Conservation (phyloP, 2,113 vertebrate species). For the Marmota monax region DNA sequence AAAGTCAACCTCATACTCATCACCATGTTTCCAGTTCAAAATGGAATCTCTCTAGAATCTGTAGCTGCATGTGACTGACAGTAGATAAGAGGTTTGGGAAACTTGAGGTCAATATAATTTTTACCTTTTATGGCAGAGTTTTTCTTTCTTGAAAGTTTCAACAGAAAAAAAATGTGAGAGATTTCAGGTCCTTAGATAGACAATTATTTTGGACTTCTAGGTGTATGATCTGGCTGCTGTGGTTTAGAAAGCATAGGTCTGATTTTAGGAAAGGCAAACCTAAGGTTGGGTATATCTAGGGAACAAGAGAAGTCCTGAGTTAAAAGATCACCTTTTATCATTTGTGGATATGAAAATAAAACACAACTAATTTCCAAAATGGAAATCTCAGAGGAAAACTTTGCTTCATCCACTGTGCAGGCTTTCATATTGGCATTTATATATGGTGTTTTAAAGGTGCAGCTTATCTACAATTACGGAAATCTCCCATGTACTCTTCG, state of each 20-base stretch:
- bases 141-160: background rate
- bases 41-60: background rate
- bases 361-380: background rate
- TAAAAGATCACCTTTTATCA: slow-evolving; percentile 28
- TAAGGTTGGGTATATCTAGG: background rate
- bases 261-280: background rate
- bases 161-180: background rate
- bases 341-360: background rate
- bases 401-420: background rate
- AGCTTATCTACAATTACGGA: background rate
- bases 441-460: background rate
- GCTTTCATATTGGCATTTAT: background rate
- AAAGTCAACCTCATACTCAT: background rate
- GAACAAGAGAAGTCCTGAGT: background rate
- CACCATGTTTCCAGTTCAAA: background rate
- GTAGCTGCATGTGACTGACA: background rate
- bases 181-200: background rate
- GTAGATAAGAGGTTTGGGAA: background rate
- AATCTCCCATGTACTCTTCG: background rate
- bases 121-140: background rate
- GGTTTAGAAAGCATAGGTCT: background rate
- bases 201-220: background rate
- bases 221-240: background rate
- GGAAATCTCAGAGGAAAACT: background rate
- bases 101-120: background rate